phyloP scores from a whole-genome alignment of 2,113 vertebrate species.

The Sphyrna mokarran region DNA sequence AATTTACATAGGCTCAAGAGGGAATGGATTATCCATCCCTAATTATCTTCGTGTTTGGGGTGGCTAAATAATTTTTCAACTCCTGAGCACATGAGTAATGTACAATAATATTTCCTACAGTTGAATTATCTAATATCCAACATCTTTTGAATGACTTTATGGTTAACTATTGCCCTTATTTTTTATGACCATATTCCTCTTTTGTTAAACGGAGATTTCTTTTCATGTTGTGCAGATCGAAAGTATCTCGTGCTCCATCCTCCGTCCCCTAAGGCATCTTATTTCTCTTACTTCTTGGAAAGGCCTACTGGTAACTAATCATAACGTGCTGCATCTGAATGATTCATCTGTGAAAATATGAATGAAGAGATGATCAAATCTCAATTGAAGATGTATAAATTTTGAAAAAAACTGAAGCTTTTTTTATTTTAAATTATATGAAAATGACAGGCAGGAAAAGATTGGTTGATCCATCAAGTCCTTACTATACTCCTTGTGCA shows the following conservation, averaged over 20 bases:
- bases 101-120: neutral
- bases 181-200: neutral
- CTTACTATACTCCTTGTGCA: no score
- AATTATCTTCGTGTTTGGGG: neutral
- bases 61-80: neutral
- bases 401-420: neutral
- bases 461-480: neutral
- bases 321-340: neutral
- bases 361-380: neutral
- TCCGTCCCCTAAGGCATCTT: neutral
- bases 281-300: neutral
- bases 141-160: neutral
- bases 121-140: neutral
- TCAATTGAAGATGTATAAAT: neutral
- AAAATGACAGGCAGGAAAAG: neutral
- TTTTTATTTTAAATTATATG: neutral
- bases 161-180: neutral
- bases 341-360: neutral
- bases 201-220: neutral
- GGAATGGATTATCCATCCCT: neutral
- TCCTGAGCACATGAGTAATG: neutral
- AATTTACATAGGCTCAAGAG: neutral
- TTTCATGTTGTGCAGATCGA: neutral
- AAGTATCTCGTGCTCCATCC: neutral
- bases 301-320: neutral